Percentiles rank a stretch among this genome's conserved stretches.
Evolutionary conservation across 2,888 invertebrate genomes (phyloP).

Genomic region (Trilocha varians): DNA sequence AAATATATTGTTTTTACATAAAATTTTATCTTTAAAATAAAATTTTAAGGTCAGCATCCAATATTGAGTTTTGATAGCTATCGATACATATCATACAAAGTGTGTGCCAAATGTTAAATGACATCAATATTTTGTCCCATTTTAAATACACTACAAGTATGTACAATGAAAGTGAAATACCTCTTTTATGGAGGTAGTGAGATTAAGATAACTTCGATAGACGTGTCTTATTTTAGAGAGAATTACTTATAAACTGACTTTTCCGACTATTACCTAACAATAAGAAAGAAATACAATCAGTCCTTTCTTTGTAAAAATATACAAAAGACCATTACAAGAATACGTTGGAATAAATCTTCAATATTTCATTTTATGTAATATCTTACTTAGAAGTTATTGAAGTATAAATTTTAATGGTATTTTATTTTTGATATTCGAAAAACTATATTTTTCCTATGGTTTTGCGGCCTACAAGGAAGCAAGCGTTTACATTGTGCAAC

Average conservation of each 20-base stretch:
- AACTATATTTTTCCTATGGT: slow-evolving; percentile 62
- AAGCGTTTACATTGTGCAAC: slow-evolving; percentile 39
- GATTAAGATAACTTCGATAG: slow-evolving; percentile 17
- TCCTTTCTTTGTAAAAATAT: no score
- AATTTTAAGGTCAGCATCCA: no score
- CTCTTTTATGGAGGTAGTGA: slow-evolving; percentile 19
- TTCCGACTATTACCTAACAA: neutral
- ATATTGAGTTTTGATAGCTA: neutral
- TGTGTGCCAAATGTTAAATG: slow-evolving; percentile 51
- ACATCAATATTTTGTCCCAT: slow-evolving; percentile 40
- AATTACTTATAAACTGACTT: neutral
- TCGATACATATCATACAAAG: slow-evolving; percentile 40
- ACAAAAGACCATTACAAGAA: no score
- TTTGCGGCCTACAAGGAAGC: slow-evolving; percentile 57
- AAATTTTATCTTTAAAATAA: no score
- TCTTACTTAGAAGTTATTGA: slow-evolving; percentile 1
- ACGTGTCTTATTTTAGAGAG: slow-evolving; percentile 4
- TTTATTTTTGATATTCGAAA: slow-evolving; percentile 71
- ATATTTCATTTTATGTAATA: neutral
- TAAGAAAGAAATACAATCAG: no score
- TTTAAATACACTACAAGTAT: slow-evolving; percentile 23
- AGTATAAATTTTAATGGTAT: slow-evolving; percentile 14
- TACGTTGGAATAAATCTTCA: neutral
- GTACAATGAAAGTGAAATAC: slow-evolving; percentile 6
- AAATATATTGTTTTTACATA: slow-evolving; percentile 6